Percentiles rank a stretch among this genome's conserved stretches.
These are phyloP conservation scores for Loriculus beryllinus DNA, from an alignment of 2,797 vertebrate genomes.

Conservation along the genomic window DNA sequence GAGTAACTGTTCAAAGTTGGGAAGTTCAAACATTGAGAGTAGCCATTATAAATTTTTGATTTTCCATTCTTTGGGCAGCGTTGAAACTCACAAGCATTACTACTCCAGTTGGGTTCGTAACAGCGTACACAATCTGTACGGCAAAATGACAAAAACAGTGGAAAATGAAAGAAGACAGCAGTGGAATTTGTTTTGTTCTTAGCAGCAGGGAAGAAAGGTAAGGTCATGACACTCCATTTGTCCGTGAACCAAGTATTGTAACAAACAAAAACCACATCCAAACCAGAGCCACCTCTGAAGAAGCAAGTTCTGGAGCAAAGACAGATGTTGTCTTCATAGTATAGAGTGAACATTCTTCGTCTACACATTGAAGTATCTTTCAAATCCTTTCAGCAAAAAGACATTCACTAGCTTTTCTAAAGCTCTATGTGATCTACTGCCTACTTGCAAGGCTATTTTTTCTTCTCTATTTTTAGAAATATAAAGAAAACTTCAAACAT, in stretches of 20 bases:
- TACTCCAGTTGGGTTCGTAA: not conserved
- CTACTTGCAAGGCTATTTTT: not conserved
- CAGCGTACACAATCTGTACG: not conserved
- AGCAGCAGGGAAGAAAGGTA: not conserved
- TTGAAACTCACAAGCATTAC: not conserved
- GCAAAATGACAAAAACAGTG: not conserved
- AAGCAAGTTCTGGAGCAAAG: not conserved
- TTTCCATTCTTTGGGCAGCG: not conserved
- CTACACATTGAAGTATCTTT: not conserved
- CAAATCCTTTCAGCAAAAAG: not conserved
- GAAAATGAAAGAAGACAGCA: not conserved
- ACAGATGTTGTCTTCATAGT: not conserved
- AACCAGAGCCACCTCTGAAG: not conserved
- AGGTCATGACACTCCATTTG: not conserved
- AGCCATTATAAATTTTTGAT: not conserved
- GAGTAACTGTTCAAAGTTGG: not conserved
- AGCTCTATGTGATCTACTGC: not conserved
- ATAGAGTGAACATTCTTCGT: not conserved
- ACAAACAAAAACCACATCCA: not conserved
- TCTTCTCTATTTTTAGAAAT: not conserved
- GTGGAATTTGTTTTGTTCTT: not conserved
- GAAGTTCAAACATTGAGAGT: not conserved
- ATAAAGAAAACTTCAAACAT: not conserved
- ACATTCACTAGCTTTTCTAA: not conserved
- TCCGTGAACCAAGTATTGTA: not conserved